These are phyloP conservation scores for Hydrozoanthus tunicans DNA, from an alignment of 64 coral and sea anemone species.

Conservation along the genomic window DNA sequence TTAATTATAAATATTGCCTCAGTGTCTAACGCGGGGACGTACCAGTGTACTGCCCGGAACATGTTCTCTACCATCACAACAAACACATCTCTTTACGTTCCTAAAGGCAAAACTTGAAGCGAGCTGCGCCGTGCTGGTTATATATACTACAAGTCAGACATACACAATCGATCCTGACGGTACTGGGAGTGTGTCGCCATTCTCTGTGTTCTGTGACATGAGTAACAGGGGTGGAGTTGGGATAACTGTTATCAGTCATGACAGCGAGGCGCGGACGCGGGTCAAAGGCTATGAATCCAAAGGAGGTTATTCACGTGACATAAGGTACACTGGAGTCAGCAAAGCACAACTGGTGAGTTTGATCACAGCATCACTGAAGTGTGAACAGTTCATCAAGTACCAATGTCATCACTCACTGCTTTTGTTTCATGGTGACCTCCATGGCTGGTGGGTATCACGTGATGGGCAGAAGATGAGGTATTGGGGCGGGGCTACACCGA, in stretches of 20 bases:
- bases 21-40: conserved; percentile 33
- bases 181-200: not conserved
- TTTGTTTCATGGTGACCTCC: conserved; percentile 21
- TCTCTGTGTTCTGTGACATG: not conserved
- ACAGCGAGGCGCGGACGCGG: conserved; percentile 32
- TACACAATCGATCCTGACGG: not conserved
- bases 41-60: conserved; percentile 48
- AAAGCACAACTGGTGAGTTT: conserved; percentile 54
- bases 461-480: not conserved
- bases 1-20: conserved; percentile 56
- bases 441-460: conserved; percentile 66
- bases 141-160: not conserved
- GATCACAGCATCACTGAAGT: conserved; percentile 50
- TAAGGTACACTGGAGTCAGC: conserved; percentile 45
- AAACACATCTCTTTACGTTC: conserved; percentile 10
- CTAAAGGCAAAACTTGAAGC: conserved; percentile 60
- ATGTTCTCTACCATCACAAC: conserved; percentile 8
- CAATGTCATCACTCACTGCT: conserved; percentile 60
- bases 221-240: not conserved
- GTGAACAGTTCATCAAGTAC: conserved; percentile 83
- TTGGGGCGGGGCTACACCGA: conserved; percentile 26
- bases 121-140: conserved; percentile 49
- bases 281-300: conserved; percentile 46
- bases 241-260: conserved; percentile 54
- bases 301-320: conserved; percentile 50